Percentiles rank a stretch among this genome's conserved stretches.
Evolutionary conservation across 1,140 invertebrate genomes (phyloP).

Genomic region (Pogonomyrmex barbatus): DNA sequence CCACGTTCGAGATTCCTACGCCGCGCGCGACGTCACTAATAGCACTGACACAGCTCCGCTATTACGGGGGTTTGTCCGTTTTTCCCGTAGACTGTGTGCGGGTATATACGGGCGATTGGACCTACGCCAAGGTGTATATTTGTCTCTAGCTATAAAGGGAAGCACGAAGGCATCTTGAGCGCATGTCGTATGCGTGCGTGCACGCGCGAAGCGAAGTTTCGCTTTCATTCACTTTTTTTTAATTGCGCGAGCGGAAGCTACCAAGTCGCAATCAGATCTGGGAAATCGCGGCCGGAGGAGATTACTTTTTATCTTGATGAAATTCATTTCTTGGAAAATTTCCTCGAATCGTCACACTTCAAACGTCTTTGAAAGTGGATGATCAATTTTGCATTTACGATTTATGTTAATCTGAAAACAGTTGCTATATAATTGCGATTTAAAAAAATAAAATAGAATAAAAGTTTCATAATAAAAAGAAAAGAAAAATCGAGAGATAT

Average conservation of each 20-base stretch:
- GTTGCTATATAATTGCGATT: not conserved
- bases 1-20: slow-evolving; percentile 41
- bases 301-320: not conserved
- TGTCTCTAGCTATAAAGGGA: slow-evolving; percentile 84
- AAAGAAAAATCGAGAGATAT: not conserved
- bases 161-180: slow-evolving; percentile 33
- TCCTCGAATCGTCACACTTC: not conserved
- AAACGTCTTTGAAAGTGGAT: not conserved
- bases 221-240: slow-evolving; percentile 34
- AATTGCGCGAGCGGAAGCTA: slow-evolving; percentile 1
- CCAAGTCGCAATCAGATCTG: not conserved
- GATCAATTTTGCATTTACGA: not conserved
- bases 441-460: not conserved
- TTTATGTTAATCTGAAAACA: not conserved
- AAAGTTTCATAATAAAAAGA: not conserved
- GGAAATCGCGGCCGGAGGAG: not conserved
- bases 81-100: slow-evolving; percentile 70
- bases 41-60: slow-evolving; percentile 79
- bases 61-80: slow-evolving; percentile 80
- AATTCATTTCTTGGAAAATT: not conserved
- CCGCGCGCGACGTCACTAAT: slow-evolving; percentile 72
- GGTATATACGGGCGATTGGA: slow-evolving; percentile 78
- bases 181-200: slow-evolving; percentile 12
- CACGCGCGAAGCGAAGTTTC: not conserved
- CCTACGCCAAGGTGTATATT: slow-evolving; percentile 84